Base-by-base conservation (phyloP, 2,113 vertebrate species). In the Acanthochromis polyacanthus region DNA sequence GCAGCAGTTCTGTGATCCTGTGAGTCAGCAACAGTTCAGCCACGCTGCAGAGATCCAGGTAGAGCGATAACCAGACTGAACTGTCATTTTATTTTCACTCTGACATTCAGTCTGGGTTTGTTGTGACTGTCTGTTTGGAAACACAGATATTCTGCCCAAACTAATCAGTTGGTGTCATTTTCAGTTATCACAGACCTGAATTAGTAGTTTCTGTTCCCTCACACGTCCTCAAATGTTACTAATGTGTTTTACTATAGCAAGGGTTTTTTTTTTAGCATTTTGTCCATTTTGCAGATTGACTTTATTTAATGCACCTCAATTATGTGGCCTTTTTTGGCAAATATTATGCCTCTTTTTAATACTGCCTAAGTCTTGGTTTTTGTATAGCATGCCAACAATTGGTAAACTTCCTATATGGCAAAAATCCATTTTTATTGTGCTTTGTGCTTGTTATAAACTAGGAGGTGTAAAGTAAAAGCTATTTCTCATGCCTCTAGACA, bases 1-100 rank as follows among this genome's bases (percentile, higher is more conserved):
- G 12, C 17, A 20, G 14, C 2, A 20, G 19, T 10, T 22, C 28
- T 59, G 15, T 19, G 46, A 72, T 68, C 46, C 16, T 59, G 36
- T 48, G 78, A 83, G 28, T 65, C 63, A 64, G 28, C 46, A 38
- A 12, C 43, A 46, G 23, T 28, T 1, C 9, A 59, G 25, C 52
- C 36, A 71, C 23, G 56, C 19, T 30, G 25, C 14, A 45, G 50
- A 57, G 12, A 22, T 66, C 66, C 3, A 38, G 40, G 36, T 20
- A 4, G 14, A 43, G 28, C 32, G 28, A 60, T 15, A 56, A 65
- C 38, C n/a, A 25, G 11, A 25, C 20, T 46, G 22, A 58, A 62
- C 23, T 19, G 25, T 51, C n/a, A 5, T 15, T 45, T 36, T 10
- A n/a, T 16, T 28, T 30, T 20, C 2, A 0, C 22, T 30, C 67